Evolutionary conservation across 2,797 vertebrate species (phyloP), one percentile per base, ranked within the genome.

Genomic region (Aldrovandia affinis): DNA sequence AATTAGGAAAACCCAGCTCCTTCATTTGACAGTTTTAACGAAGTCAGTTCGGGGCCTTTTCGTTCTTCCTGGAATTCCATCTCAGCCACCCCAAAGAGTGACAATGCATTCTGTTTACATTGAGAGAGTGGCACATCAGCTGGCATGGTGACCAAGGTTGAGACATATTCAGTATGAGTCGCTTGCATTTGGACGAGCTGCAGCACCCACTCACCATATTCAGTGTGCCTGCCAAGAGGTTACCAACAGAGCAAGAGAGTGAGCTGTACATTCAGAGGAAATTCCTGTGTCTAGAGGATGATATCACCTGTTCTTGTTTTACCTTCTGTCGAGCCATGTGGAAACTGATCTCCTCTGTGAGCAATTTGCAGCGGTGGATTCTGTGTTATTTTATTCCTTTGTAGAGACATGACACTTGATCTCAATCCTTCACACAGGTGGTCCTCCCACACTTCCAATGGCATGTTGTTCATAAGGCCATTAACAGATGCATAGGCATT

Each of bases 301-400:
- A 90, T 90, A 94, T 96, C 94, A 96, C 96, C 95, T 95, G 94
- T 93, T 96, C 95, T 95, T 95, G 95, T 96, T 95, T 95, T 95
- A 95, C 95, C 94, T 95, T 94, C 95, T 94, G 94, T 95, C 92
- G 89, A 92, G 92, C 92, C 91, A 89, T 93, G 33, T 92, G 94
- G 94, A 95, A 95, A 96, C 96, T 96, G 96, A 97, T 96, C 96
- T 96, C 95, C 92, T 92, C 95, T 91, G 92, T 92, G 94, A 97
- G 96, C 96, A 97, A 97, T 97, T 96, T 97, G 96, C 96, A 97
- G 96, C 95, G 95, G 95, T 95, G 95, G 95, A 96, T 94, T 96
- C 95, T 92, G 92, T 95, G 96, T 96, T 95, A 95, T 96, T 97
- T 96, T 96, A 96, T 96, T 96, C 95, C 94, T 95, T 93, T 94